Base-by-base conservation (phyloP, 30 jellyfish, hydroid and myxozoan genomes). In the Cassiopea xamachana region DNA sequence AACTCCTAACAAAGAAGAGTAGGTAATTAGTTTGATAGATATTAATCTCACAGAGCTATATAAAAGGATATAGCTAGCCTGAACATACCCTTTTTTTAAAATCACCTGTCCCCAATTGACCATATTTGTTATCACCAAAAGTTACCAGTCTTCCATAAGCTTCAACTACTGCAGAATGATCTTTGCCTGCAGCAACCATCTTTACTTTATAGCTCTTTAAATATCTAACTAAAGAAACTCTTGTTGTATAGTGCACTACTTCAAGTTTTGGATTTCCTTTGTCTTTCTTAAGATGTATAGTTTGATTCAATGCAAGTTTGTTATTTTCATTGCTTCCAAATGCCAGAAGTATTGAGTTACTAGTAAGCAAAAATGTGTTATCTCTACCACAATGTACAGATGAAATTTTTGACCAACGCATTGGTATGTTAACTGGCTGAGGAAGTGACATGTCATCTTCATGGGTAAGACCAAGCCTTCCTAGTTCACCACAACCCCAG, bases 401-500 rank as follows among this genome's bases (percentile, higher is more conserved):
- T 17, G 85, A 46, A 7, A 92, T 86, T 48, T 59, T 82, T 62
- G 96, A 81, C 95, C 92, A 92, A 13, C 75, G 81, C 16, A 51
- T 75, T 48, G 97, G 97, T 17, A 94, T 48, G 9, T 62, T 77
- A 3, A 94, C 96, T 5, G 47, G 91, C 73, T 87, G 96, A 1
- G 99, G 99, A 2, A 77, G 2, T 58, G 92, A 62, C 69, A 77
- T 44, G 70, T 95, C 99, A 39, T 91, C 93, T 77, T 95, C 98
- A 51, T 68, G 62, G 14, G 96, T 94, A 10, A 92, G 85, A 6
- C 99, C 99, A 2, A 95, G 94, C 55, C 99, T 76, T 1, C 99
- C 99, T 8, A 73, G 90, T 69, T 95, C 99, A 47, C 99, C 99
- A 80, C 97, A 91, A 10, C 99, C 99, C 99, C 99, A 95, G 18